Base-by-base conservation (phyloP, 2,797 vertebrate genomes). In the Holocentrus rufus region DNA sequence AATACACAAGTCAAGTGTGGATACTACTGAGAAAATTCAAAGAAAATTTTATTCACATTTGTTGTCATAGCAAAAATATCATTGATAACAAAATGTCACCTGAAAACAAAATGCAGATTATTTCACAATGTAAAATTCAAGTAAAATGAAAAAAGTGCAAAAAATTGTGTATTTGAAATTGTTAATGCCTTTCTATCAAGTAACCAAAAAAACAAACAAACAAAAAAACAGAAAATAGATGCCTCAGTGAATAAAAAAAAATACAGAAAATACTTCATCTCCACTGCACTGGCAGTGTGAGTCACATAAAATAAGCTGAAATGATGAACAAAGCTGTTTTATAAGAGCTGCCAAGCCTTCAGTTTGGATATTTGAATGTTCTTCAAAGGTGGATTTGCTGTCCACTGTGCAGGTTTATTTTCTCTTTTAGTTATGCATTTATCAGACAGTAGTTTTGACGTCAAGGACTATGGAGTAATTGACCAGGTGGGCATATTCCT, bases 391-490 rank as follows among this genome's bases (percentile, higher is more conserved):
- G 27, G 54, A 70, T 14, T 2, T 25, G 13, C 9, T 9, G 27
- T 23, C 47, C 27, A 8, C 0, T 2, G 2, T 3, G 18, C 68
- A 56, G 15, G 47, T 6, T n/a, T 27, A 36, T 1, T 22, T 7
- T 74, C 1, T 34, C 7, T 34, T 34, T 27, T 27, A 27, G 25
- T 27, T 27, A 27, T 27, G 25, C 4, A 34, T 34, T 34, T 49
- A 36, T 93, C 70, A 94, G 74, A 94, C 93, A 0, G 84, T 89
- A 34, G 88, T 92, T 88, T 92, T 94, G 64, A 90, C 36, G 5
- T 94, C 92, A 2, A 94, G 77, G 72, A 95, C 90, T 17, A 94
- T 94, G 75, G 93, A 89, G 81, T 91, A 94, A 49, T 65, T 85
- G 80, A 89, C 13, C 60, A 90, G 71, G 10, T 88, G 88, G 11